Percentiles rank a stretch among this genome's conserved stretches.
Conservation (phyloP, 2,113 vertebrate species). For the Canis aureus region DNA sequence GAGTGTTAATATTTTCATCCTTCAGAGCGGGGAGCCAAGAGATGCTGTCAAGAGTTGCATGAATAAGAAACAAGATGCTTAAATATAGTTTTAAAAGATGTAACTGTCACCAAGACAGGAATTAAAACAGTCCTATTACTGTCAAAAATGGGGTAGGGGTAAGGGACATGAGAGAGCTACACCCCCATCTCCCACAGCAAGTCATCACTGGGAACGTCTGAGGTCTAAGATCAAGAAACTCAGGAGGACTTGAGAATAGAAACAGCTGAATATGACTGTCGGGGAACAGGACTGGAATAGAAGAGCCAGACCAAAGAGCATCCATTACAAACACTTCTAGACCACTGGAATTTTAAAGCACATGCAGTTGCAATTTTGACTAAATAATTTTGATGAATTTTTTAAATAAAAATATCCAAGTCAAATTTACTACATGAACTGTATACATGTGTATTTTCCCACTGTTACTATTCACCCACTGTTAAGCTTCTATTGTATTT, state of each 20-base stretch:
- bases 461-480: background rate
- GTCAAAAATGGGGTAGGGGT: background rate
- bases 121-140: background rate
- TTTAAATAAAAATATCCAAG: slow-evolving; percentile 3
- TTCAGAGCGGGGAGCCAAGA: no score
- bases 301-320: background rate
- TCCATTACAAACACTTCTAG: background rate
- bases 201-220: background rate
- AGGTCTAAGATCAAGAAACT: background rate
- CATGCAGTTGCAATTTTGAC: background rate
- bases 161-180: background rate
- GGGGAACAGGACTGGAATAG: background rate
- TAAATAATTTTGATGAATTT: background rate
- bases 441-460: background rate
- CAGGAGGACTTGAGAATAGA: background rate
- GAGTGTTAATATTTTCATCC: background rate
- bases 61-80: background rate
- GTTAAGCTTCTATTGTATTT: background rate
- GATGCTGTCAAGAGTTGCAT: background rate
- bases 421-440: background rate
- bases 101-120: background rate
- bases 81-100: background rate
- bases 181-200: background rate
- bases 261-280: background rate
- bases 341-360: background rate